Conservation (phyloP, 2,888 invertebrate species). For the Drosophila quinaria region DNA sequence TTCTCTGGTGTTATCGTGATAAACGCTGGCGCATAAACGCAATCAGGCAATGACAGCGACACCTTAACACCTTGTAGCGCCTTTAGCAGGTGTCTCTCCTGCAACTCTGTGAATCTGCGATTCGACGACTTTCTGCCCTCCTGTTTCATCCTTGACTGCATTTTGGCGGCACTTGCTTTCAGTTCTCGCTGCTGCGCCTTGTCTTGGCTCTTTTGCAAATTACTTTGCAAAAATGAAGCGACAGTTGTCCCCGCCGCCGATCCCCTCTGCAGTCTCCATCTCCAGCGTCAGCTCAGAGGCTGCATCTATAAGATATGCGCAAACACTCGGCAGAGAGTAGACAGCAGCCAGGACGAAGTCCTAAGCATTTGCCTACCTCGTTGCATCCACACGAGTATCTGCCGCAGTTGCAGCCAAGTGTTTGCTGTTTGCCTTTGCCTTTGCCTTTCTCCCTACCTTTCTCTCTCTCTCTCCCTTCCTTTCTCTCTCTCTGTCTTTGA, state of each 20-base stretch:
- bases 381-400: conserved; percentile 42
- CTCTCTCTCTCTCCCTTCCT: conserved; percentile 25
- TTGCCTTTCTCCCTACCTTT: conserved; percentile 27
- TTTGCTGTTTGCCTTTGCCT: conserved; percentile 66
- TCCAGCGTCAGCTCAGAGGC: conserved; percentile 3
- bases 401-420: conserved; percentile 63
- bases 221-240: conserved; percentile 80
- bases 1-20: conserved; percentile 14
- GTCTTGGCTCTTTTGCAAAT: conserved; percentile 77
- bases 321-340: conserved; percentile 45
- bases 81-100: conserved; percentile 36
- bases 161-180: conserved; percentile 78
- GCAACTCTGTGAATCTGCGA: neutral
- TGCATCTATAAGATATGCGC: conserved; percentile 57
- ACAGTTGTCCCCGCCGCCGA: conserved; percentile 47
- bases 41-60: conserved; percentile 52
- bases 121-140: conserved; percentile 35
- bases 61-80: conserved; percentile 73
- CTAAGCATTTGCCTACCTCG: conserved; percentile 51
- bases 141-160: conserved; percentile 77
- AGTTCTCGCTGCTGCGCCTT: conserved; percentile 47
- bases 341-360: conserved; percentile 35
- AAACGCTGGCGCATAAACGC: conserved; percentile 54
- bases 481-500: conserved; percentile 43
- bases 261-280: neutral